Base-by-base conservation (phyloP, 2,888 invertebrate genomes). In the Minunthozetes semirufus region DNA sequence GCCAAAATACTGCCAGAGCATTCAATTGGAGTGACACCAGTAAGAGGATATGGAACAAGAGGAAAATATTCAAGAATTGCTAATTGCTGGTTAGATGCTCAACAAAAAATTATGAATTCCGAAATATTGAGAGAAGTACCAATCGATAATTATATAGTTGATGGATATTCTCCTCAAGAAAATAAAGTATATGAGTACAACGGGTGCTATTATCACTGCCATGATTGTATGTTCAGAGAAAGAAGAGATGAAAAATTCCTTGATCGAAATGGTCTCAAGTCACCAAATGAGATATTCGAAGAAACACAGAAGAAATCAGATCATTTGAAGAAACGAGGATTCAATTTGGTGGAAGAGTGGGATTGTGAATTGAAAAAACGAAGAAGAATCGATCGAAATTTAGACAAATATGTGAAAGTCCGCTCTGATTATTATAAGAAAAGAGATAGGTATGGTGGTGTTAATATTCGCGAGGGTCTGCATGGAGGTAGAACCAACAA, bases 401-500 rank as follows among this genome's bases (percentile, higher is more conserved):
- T 66, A 1, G 19, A 42, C 11, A 0, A 38, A 13, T 66, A 66
- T 17, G n/a, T 66, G 0, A 66, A 66, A 1, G 1, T 5, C 0
- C n/a, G 66, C 5, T 42, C 2, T 17, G 15, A 17, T 1, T 17
- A 73, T 8, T 73, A 73, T 33, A 42, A 19, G 11, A 0, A 8
- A 19, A 11, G 61, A 2, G 66, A 66, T 2, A 1, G 25, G 33
- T 53, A 19, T 4, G 61, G 56, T n/a, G 61, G 46, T n/a, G 53
- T 80, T 9, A 74, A 78, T 48, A 78, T 79, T 27, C 59, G 79
- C 46, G 80, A 80, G 73, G 77, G 78, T 27, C 80, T 81, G 70
- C 80, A 72, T 76, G 80, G 80, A 1, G 80, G 80, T 0, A 46
- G 80, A 50, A 80, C 79, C 1, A 79, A 79, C 70, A 78, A 78